Conservation (phyloP, 2,797 vertebrate species). For the Pampus argenteus region DNA sequence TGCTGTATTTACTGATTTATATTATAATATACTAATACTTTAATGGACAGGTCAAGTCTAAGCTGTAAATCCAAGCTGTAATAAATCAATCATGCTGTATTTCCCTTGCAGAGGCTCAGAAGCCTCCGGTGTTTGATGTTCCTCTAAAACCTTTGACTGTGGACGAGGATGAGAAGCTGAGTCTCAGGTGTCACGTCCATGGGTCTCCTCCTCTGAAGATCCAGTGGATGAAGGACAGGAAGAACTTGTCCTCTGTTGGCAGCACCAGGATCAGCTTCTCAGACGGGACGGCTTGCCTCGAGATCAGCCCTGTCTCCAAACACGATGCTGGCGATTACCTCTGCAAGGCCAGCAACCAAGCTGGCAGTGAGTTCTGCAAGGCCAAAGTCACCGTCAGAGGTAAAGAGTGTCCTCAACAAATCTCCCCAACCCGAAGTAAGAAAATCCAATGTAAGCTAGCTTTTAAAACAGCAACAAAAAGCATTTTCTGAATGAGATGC, state of each 20-base stretch:
- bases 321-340: constrained; percentile 93
- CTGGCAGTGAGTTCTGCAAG: constrained; percentile 93
- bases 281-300: constrained; percentile 89
- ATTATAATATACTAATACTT: no score
- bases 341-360: constrained; percentile 94
- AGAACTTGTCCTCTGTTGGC: constrained; percentile 88
- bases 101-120: constrained; percentile 88
- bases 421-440: no score
- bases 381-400: constrained; percentile 94
- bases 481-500: no score
- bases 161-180: constrained; percentile 88
- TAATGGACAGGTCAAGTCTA: no score
- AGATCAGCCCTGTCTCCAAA: constrained; percentile 86
- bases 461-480: no score
- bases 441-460: no score
- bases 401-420: constrained; percentile 51
- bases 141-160: constrained; percentile 87
- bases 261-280: constrained; percentile 90
- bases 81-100: no score
- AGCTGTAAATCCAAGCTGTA: no score
- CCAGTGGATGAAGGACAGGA: constrained; percentile 96
- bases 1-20: no score
- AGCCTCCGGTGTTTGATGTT: constrained; percentile 93
- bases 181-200: constrained; percentile 90
- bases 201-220: constrained; percentile 93